Evolutionary conservation across 2,113 vertebrate genomes (phyloP).

Genomic region (Poecile atricapillus): DNA sequence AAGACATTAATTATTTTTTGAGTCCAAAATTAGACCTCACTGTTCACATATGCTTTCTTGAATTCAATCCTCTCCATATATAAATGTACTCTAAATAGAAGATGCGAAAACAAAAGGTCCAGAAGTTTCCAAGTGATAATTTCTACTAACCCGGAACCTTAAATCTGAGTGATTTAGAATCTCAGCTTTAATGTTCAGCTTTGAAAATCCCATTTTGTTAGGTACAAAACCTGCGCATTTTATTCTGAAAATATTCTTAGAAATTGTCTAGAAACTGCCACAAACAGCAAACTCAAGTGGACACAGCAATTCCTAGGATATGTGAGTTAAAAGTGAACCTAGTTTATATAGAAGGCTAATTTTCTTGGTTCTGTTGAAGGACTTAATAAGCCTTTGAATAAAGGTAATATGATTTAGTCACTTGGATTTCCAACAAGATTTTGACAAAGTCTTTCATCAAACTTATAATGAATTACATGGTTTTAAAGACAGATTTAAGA

Average conservation of each 20-base stretch:
- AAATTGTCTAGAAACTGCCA: neutral
- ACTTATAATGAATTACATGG: neutral
- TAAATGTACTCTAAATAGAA: neutral
- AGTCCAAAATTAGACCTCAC: neutral
- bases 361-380: neutral
- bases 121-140: neutral
- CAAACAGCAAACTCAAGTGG: neutral
- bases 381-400: neutral
- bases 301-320: neutral
- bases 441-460: neutral
- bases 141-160: neutral
- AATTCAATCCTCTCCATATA: neutral
- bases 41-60: neutral
- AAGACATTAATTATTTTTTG: neutral
- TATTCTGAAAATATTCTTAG: neutral
- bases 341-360: neutral
- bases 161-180: neutral
- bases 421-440: neutral
- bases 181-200: neutral
- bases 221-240: neutral
- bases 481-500: neutral
- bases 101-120: neutral
- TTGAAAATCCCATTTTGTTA: neutral
- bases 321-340: neutral
- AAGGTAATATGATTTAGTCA: neutral